Base-by-base conservation (phyloP, 2,113 vertebrate genomes). In the Actenoides lindsayi region DNA sequence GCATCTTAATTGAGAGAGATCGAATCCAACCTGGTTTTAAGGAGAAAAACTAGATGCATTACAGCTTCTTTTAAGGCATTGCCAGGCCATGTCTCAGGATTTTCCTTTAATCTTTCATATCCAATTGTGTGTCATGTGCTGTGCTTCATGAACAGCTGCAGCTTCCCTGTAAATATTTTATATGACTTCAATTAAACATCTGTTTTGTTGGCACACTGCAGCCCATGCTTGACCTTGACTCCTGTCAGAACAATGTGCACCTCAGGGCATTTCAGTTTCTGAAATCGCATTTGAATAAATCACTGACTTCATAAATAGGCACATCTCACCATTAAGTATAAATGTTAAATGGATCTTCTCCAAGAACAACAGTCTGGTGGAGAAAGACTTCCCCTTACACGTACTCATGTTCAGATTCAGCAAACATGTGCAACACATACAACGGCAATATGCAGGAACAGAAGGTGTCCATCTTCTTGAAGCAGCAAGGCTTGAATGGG, bases 81-180 rank as follows among this genome's bases (percentile, higher is more conserved):
- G 85, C 80, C 73, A 83, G 80, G 68, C 69, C 73, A 67, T 60
- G 54, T 89, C 51, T 74, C 64, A 35, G 25, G 51, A 48, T 84
- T 87, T 89, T 89, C 70, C 42, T 85, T 73, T 54, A 91, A 70
- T 30, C 4, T 62, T 93, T 80, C 42, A 27, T 80, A 65, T 83
- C 51, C 80, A 69, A 59, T 44, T 51, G 44, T 1, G 0, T 37
- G 62, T 71, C 77, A 51, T 37, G 37, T 73, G 75, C 48, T 73
- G 62, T 25, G 19, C 70, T 78, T 85, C 76, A 67, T 7, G 19
- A 71, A 62, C 90, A 97, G 75, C 90, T 92, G 91, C 77, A 65
- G n/a, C 64, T 88, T 92, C 86, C 62, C 81, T 90, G 75, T 83
- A 83, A 95, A 95, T 95, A 76, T 93, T 96, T 96, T 44, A 91